Evolutionary conservation across 2,113 vertebrate species (phyloP), one percentile per base, ranked within the genome.

Genomic region (Tenebrosternarchus preto): DNA sequence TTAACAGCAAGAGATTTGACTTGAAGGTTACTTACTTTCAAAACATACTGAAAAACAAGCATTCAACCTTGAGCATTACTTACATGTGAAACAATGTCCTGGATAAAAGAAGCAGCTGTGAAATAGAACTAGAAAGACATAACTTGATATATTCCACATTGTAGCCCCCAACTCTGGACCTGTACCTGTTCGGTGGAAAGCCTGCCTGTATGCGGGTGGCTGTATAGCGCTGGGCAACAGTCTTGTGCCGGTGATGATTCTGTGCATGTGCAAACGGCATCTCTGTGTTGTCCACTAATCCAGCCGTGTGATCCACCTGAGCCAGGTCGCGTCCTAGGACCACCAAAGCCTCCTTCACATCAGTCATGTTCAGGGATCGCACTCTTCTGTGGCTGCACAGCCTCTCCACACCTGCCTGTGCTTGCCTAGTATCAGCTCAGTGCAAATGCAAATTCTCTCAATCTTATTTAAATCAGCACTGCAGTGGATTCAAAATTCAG

Each of bases 221-320:
- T 20, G 85, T 95, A 91, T 94, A 95, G 67, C 95, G 81, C 90
- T 95, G 95, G n/a, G 95, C 95, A 17, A 93, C 95, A 25, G 93
- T 95, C 90, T 95, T 92, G 68, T 70, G 75, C 36, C 83, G 19
- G 29, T 22, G 24, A 0, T 64, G 20, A 29, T 27, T 2, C n/a
- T n/a, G 0, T n/a, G 55, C 68, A 1, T 64, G 78, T 50, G 43
- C 43, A 50, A 50, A 15, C 12, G 43, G 15, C 11, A 50, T 9
- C 82, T 87, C 84, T 27, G 80, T 76, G 53, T 89, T 87, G 61
- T 88, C 90, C 19, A 85, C 78, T 17, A 88, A 82, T 15, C 43
- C 43, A 50, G 55, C 79, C 85, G 8, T 82, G 82, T 86, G 84
- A 82, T 90, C 85, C 66, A 5, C 80, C 70, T 82, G 83, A 70